A percentile compares a stretch with the other conserved stretches of the same genome.
Conservation (phyloP, 1,140 invertebrate species). For the Charaxes varanes region DNA sequence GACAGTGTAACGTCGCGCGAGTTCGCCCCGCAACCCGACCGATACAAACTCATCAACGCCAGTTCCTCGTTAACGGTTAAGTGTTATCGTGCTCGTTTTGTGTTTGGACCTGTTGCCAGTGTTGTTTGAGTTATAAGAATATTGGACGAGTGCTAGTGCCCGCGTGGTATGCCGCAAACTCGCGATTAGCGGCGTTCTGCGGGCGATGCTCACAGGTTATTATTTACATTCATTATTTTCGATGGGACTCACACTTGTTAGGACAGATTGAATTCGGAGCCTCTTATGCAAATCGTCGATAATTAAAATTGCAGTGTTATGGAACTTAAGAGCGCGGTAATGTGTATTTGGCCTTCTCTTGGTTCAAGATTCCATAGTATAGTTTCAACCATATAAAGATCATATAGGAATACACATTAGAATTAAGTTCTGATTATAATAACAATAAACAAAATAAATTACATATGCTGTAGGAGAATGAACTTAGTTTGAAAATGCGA, state of each 20-base stretch:
- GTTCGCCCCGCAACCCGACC: constrained; percentile 42
- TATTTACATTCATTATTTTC: constrained; percentile 40
- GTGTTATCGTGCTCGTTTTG: constrained; percentile 64
- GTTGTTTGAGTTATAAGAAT: constrained; percentile 49
- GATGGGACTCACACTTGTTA: constrained; percentile 34
- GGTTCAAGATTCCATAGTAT: no score
- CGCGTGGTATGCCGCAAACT: constrained; percentile 63
- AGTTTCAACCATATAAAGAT: no score
- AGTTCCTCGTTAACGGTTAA: constrained; percentile 59
- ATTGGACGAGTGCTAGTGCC: constrained; percentile 66
- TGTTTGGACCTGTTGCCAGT: constrained; percentile 61
- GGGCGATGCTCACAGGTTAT: constrained; percentile 69
- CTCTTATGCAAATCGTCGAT: no score
- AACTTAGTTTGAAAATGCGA: no score
- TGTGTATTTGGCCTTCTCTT: no score
- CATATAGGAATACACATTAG: no score
- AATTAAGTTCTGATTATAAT: no score
- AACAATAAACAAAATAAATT: no score
- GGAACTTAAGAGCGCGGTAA: no score
- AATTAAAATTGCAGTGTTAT: no score
- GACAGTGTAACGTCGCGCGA: constrained; percentile 52
- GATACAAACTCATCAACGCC: constrained; percentile 50
- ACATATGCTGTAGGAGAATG: no score
- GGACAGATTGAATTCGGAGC: not conserved
- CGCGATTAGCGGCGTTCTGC: constrained; percentile 62